Evolutionary conservation across 1,140 invertebrate genomes (phyloP).

Genomic region (Spodoptera frugiperda): DNA sequence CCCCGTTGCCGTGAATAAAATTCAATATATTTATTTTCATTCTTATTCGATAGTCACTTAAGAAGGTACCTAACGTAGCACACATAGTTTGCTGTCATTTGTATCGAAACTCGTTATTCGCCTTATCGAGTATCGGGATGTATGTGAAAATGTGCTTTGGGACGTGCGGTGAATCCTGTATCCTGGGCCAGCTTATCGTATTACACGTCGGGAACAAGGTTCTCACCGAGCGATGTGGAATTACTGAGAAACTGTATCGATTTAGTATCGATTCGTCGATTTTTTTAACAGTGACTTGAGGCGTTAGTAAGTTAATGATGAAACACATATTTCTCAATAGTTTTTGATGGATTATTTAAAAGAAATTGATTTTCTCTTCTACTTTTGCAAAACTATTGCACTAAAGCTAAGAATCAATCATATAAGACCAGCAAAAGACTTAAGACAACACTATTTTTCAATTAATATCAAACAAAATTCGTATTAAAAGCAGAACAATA

Average conservation of each 20-base stretch:
- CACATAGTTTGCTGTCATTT: constrained; percentile 6
- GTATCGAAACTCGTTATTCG: constrained; percentile 43
- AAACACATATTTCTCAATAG: too few relatives aligned
- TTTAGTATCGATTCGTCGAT: neutral
- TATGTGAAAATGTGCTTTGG: constrained; percentile 49
- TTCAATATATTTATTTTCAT: too few relatives aligned
- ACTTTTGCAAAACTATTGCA: too few relatives aligned
- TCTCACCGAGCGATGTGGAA: constrained; percentile 23
- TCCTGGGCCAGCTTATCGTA: constrained; percentile 49
- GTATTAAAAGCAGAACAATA: neutral
- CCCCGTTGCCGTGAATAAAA: neutral
- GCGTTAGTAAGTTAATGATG: too few relatives aligned
- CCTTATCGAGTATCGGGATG: constrained; percentile 43
- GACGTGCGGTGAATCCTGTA: constrained; percentile 42
- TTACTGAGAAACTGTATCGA: neutral
- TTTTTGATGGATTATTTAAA: too few relatives aligned
- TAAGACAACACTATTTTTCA: neutral
- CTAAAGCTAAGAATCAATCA: too few relatives aligned
- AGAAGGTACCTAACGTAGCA: neutral
- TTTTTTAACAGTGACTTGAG: neutral
- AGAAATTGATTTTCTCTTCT: too few relatives aligned
- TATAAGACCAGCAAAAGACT: too few relatives aligned
- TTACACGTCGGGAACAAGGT: constrained; percentile 45
- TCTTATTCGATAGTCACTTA: constrained; percentile 3
- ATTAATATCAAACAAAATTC: neutral